Evolutionary conservation across 1,140 invertebrate genomes (phyloP).

Genomic region (Lasioglossum albipes): DNA sequence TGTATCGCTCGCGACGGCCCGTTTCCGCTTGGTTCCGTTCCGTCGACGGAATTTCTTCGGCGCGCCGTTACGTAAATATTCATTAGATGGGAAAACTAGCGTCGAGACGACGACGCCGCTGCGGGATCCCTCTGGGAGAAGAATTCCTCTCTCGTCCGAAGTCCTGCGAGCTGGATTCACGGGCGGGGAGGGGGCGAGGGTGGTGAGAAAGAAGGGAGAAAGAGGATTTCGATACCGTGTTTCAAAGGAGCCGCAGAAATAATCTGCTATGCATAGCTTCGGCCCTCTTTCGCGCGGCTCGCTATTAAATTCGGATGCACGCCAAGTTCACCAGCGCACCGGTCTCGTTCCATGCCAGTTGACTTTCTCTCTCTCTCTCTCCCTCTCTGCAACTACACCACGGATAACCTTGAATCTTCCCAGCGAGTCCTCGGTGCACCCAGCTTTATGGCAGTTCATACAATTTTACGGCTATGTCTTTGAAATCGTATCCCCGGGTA

Average conservation of each 20-base stretch:
- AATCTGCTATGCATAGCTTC: conserved; percentile 63
- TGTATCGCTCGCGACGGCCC: not conserved
- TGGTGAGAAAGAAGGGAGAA: not conserved
- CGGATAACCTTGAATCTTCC: conserved; percentile 30
- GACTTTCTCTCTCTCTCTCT: not conserved
- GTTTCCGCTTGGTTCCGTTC: too few relatives aligned
- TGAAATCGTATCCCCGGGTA: not conserved
- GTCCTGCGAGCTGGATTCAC: conserved; percentile 7
- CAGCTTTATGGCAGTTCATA: not conserved
- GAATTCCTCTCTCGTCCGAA: conserved; percentile 26
- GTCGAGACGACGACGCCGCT: conserved; percentile 38
- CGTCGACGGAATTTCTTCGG: conserved; percentile 48
- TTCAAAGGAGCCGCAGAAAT: conserved; percentile 58
- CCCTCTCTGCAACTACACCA: not conserved
- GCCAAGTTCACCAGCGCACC: conserved; percentile 42
- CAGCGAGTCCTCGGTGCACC: conserved; percentile 7
- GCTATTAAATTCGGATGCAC: conserved; percentile 61
- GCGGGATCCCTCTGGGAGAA: conserved; percentile 31
- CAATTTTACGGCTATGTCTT: not conserved
- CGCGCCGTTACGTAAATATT: conserved; percentile 58
- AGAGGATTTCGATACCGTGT: conserved; percentile 40
- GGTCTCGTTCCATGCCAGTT: conserved; percentile 26
- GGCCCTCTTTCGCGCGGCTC: conserved; percentile 32
- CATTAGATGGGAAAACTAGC: conserved; percentile 55
- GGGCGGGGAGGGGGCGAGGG: not conserved